Percentiles rank a stretch among this genome's conserved stretches.
phyloP scores from a whole-genome alignment of 2,797 vertebrate genomes.

The Sebastes minor region DNA sequence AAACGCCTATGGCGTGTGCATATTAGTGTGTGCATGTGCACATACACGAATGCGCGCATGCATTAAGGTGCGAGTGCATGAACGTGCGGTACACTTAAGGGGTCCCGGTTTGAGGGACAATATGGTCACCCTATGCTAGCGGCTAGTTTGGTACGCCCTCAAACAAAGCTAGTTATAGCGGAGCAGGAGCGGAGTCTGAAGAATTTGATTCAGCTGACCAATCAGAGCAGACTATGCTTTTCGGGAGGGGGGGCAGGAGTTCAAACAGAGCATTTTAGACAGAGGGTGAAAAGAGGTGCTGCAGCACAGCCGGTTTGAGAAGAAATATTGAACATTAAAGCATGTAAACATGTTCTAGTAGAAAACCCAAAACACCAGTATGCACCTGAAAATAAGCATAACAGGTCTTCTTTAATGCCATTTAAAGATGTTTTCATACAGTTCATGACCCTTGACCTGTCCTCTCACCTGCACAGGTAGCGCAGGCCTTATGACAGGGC shows the following conservation, averaged over 20 bases:
- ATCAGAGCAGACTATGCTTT: neutral
- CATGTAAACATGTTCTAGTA: neutral
- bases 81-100: too few relatives aligned
- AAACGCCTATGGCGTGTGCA: too few relatives aligned
- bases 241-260: too few relatives aligned
- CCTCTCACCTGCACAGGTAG: constrained; percentile 91
- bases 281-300: neutral
- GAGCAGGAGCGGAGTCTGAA: neutral
- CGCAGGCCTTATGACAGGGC: constrained; percentile 89
- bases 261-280: too few relatives aligned
- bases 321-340: neutral
- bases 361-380: neutral
- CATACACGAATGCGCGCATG: too few relatives aligned
- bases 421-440: neutral
- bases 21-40: too few relatives aligned
- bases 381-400: too few relatives aligned
- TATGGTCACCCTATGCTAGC: too few relatives aligned
- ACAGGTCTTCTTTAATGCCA: neutral
- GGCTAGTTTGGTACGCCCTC: too few relatives aligned
- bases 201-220: neutral
- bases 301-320: neutral
- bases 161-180: neutral
- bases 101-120: too few relatives aligned
- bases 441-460: neutral
- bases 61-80: too few relatives aligned